Evolutionary conservation across 2,888 invertebrate species (phyloP), one percentile per base, ranked within the genome.

Genomic region (Limulus polyphemus): DNA sequence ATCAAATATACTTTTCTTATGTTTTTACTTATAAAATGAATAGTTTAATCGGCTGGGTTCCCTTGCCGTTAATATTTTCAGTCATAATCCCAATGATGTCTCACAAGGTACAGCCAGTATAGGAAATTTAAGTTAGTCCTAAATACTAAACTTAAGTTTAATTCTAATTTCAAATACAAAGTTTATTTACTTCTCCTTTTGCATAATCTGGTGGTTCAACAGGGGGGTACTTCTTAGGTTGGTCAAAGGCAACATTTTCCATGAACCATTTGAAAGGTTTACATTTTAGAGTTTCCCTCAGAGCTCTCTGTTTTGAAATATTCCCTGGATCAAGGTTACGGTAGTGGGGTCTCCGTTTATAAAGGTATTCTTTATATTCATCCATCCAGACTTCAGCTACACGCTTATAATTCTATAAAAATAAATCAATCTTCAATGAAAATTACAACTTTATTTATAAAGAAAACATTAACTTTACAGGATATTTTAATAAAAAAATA

Each of bases 321-420:
- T 95, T 87, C 0, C 95, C 94, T 0, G 89, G 80, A 75, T 89
- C 84, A n/a, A 92, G 79, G 1, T 76, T 74, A 13, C 82, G 78
- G 72, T 90, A 88, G 73, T 87, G 85, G 0, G 93, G 88, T 48
- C 88, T 80, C 0, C 91, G 81, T 65, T 79, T 77, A 78, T 95
- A 97, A 59, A 98, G 75, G 74, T 84, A 85, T 69, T 93, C 82
- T 2, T 89, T 90, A 75, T 93, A 98, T 72, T 97, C 95, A 74
- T 98, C 97, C 95, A 98, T 95, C 97, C 97, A 98, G 2, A 97
- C 95, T 72, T 91, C 92, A 0, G 94, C 94, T 0, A 95, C 94
- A 64, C 95, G 82, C 54, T 86, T 83, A 77, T 91, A 92, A 77
- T 95, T 95, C 87, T 89, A 73, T 14, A 70, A 70, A 32, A 32